Percentiles rank a stretch among this genome's conserved stretches.
Evolutionary conservation across 2,888 invertebrate species (phyloP).

Genomic region (Muschampia plurimacula): DNA sequence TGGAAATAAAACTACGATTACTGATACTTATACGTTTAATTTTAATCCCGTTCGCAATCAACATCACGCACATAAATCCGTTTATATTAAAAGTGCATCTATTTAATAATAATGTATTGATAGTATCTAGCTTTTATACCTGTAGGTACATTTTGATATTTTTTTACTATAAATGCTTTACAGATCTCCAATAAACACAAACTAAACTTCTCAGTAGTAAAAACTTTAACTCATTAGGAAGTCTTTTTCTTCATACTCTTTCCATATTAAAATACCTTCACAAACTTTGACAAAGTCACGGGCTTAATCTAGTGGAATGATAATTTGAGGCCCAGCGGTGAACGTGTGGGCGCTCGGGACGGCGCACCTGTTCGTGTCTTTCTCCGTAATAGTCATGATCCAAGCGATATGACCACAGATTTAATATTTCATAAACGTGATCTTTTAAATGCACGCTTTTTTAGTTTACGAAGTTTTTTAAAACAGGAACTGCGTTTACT

Average conservation of each 20-base stretch:
- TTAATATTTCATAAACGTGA: conserved; percentile 84
- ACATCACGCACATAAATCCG: no score
- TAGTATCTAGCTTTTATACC: no score
- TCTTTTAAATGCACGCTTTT: conserved; percentile 68
- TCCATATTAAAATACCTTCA: background rate
- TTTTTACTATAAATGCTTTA: no score
- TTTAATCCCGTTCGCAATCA: no score
- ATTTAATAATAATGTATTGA: no score
- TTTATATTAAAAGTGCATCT: no score
- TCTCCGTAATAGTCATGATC: conserved; percentile 66
- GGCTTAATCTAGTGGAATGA: conserved; percentile 58
- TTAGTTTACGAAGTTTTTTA: conserved; percentile 53
- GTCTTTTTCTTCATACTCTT: background rate
- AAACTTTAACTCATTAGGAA: background rate
- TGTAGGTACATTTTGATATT: no score
- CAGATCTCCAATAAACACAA: background rate
- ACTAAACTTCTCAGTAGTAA: background rate
- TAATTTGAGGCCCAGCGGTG: conserved; percentile 69
- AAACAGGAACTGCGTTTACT: background rate
- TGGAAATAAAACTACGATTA: no score
- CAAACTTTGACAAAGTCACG: conserved; percentile 47
- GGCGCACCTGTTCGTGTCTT: conserved; percentile 70
- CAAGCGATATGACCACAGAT: conserved; percentile 67
- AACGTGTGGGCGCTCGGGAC: conserved; percentile 58
- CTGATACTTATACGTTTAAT: no score